phyloP scores from a whole-genome alignment of 2,888 invertebrate genomes.

The Prosopocoilus inquinatus region DNA sequence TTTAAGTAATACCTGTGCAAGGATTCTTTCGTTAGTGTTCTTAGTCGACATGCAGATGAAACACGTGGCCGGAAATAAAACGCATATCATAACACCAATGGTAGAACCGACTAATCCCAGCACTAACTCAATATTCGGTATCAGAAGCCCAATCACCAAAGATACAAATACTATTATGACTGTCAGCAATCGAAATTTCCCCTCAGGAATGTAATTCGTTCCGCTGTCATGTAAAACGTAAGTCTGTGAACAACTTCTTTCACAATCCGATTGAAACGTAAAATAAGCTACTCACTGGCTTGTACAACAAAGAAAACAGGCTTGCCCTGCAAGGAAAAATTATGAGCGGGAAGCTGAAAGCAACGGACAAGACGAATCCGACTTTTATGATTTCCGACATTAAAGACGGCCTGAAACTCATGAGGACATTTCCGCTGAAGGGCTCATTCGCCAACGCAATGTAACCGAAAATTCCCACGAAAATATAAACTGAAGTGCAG shows the following conservation, averaged over 20 bases:
- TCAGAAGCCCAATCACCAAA: constrained; percentile 75
- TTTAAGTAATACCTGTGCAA: constrained; percentile 68
- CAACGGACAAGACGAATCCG: constrained; percentile 91
- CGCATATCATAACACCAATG: constrained; percentile 89
- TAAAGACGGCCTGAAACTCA: constrained; percentile 79
- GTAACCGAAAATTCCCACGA: constrained; percentile 86
- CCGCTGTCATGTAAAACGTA: constrained; percentile 64
- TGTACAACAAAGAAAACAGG: constrained; percentile 85
- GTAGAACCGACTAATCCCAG: constrained; percentile 93
- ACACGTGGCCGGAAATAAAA: constrained; percentile 89
- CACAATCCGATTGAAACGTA: not conserved
- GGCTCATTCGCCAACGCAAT: constrained; percentile 79
- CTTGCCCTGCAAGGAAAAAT: constrained; percentile 96
- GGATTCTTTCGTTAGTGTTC: constrained; percentile 75
- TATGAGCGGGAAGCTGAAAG: constrained; percentile 94
- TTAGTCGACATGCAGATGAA: constrained; percentile 83
- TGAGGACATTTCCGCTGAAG: constrained; percentile 85
- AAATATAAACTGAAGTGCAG: constrained; percentile 86
- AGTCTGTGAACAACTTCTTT: constrained; percentile 51
- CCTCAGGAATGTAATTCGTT: constrained; percentile 76
- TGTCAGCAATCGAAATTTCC: constrained; percentile 81
- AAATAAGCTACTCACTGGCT: constrained; percentile 60
- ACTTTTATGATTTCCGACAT: constrained; percentile 89
- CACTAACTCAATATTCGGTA: constrained; percentile 93
- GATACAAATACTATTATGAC: constrained; percentile 73